A percentile compares a stretch with the other conserved stretches of the same genome.
Evolutionary conservation across 2,113 vertebrate species (phyloP).

Genomic region (Oncorhynchus masou): DNA sequence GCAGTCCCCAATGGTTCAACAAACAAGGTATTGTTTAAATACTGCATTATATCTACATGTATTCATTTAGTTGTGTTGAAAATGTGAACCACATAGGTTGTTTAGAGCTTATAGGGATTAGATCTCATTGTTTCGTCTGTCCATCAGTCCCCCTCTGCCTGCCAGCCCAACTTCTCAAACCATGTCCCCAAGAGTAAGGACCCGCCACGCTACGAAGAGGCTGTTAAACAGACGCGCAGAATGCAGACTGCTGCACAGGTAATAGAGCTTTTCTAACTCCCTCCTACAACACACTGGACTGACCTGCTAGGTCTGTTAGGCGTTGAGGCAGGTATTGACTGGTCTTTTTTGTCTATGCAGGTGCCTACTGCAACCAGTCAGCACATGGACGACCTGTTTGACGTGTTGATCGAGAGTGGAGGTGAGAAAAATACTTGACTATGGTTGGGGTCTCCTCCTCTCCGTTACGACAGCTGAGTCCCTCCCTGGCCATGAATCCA

Average conservation of each 20-base stretch:
- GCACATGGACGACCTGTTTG: conserved; percentile 98
- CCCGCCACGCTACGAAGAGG: conserved; percentile 94
- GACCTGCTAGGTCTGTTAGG: not conserved
- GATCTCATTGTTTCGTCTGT: not conserved
- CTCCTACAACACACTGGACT: not conserved
- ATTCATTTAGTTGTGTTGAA: not conserved
- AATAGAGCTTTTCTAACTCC: not conserved
- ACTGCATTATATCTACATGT: not conserved
- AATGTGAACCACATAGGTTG: not conserved
- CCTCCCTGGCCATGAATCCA: not conserved
- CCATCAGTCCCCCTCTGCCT: conserved; percentile 65
- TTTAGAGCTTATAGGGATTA: not conserved
- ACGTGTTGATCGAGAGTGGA: conserved; percentile 95
- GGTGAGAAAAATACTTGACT: conserved; percentile 69
- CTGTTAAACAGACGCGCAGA: conserved; percentile 89
- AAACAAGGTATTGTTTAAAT: conserved; percentile 47
- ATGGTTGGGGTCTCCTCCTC: not conserved
- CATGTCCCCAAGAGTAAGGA: conserved; percentile 82
- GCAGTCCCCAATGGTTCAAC: conserved; percentile 73
- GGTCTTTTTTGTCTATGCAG: conserved; percentile 60
- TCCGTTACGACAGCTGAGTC: not conserved
- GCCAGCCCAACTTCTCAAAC: conserved; percentile 72
- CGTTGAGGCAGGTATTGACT: not conserved
- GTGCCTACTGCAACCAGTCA: conserved; percentile 84
- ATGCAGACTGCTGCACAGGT: conserved; percentile 81